These are phyloP conservation scores for Passer montanus DNA, from an alignment of 2,113 vertebrate species.

Conservation along the genomic window DNA sequence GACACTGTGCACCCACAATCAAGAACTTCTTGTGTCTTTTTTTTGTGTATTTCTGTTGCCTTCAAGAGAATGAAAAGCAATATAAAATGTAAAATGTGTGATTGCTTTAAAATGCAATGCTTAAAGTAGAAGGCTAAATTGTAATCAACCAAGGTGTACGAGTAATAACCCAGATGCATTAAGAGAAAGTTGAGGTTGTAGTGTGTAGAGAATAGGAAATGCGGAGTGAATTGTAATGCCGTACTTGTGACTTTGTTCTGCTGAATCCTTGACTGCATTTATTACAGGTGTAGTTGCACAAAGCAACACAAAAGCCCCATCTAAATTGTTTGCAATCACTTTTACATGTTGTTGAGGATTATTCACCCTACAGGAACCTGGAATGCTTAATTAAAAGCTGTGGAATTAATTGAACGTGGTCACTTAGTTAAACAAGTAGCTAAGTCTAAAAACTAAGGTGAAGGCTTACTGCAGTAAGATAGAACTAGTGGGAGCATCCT, in stretches of 20 bases:
- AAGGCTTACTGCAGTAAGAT: not conserved
- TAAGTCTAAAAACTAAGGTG: not conserved
- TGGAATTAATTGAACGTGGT: accelerated
- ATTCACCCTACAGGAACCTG: not conserved
- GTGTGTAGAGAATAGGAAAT: not conserved
- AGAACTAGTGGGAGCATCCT: not conserved
- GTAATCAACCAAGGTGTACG: not conserved
- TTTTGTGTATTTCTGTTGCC: not conserved
- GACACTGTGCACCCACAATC: accelerated
- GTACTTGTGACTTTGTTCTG: not conserved
- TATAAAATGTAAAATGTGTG: not conserved
- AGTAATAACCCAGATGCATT: not conserved
- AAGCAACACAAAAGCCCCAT: not conserved
- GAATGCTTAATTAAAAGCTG: not conserved
- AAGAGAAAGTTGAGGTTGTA: not conserved
- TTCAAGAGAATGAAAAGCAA: not conserved
- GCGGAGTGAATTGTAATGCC: not conserved
- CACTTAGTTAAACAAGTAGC: not conserved
- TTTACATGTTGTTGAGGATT: not conserved
- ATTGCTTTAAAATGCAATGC: not conserved
- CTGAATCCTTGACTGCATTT: not conserved
- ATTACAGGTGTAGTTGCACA: not conserved
- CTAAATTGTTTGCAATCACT: not conserved
- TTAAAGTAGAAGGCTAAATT: not conserved
- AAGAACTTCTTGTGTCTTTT: not conserved